phyloP scores from a whole-genome alignment of 2,888 invertebrate genomes.

The Nemapogon koenigi region DNA sequence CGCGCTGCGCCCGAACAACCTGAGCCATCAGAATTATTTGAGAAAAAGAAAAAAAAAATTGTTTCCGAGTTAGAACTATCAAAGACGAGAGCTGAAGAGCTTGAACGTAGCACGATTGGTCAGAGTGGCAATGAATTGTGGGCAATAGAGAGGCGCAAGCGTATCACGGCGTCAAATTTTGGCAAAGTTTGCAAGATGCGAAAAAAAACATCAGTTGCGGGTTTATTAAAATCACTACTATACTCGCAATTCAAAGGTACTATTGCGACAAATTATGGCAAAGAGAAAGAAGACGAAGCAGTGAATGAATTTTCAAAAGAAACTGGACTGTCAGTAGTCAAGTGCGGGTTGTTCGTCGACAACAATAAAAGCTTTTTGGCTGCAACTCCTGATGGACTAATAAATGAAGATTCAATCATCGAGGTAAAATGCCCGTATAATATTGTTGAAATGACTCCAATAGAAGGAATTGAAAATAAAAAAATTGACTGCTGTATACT shows the following conservation, averaged over 20 bases:
- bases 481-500: slow-evolving; percentile 1
- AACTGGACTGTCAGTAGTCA: slow-evolving; percentile 6
- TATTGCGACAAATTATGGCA: slow-evolving; percentile 13
- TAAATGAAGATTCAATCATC: slow-evolving; percentile 7
- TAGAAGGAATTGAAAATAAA: slow-evolving; percentile 9
- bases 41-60: no score
- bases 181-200: slow-evolving; percentile 14
- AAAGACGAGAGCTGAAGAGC: no score
- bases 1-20: no score
- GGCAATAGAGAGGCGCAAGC: no score
- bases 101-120: no score
- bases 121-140: no score
- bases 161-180: slow-evolving; percentile 13
- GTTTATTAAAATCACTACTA: slow-evolving; percentile 12
- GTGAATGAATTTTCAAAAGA: slow-evolving; percentile 9
- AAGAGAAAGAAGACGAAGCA: slow-evolving; percentile 12
- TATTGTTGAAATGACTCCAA: slow-evolving; percentile 8
- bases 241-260: slow-evolving; percentile 13
- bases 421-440: slow-evolving; percentile 14
- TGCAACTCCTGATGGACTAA: slow-evolving; percentile 11
- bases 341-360: slow-evolving; percentile 13
- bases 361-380: slow-evolving; percentile 12
- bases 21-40: no score
- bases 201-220: slow-evolving; percentile 13
- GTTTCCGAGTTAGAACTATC: no score